These are phyloP conservation scores for Idaea biselata DNA, from an alignment of 2,888 invertebrate genomes.

Conservation along the genomic window DNA sequence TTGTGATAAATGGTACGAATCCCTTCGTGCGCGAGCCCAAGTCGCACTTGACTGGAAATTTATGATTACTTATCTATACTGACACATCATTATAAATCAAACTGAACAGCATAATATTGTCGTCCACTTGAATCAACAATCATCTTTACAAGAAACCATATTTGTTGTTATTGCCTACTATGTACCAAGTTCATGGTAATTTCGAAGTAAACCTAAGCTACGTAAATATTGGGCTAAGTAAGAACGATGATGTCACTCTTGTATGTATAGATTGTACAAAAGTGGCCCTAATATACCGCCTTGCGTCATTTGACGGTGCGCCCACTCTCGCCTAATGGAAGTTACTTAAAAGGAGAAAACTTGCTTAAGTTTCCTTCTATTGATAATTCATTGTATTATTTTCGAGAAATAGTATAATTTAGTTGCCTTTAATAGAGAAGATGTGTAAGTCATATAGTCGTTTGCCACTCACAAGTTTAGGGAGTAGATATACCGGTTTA, in stretches of 20 bases:
- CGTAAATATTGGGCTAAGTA: conserved; percentile 58
- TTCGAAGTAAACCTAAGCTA: conserved; percentile 25
- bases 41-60: background rate
- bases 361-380: conserved; percentile 37
- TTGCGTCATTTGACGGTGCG: conserved; percentile 48
- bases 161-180: conserved; percentile 10
- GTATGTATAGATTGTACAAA: conserved; percentile 52
- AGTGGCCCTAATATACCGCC: conserved; percentile 40
- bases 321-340: conserved; percentile 46
- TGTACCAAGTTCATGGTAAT: conserved; percentile 46
- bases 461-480: conserved; percentile 17
- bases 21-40: too few relatives aligned
- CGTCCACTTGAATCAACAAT: conserved; percentile 14
- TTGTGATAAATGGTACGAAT: too few relatives aligned
- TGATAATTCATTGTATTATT: conserved; percentile 15
- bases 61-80: background rate
- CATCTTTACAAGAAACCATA: conserved; percentile 12
- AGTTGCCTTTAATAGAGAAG: conserved; percentile 11
- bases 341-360: conserved; percentile 45
- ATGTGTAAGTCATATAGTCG: conserved; percentile 10
- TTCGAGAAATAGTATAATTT: conserved; percentile 7
- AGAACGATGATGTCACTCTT: conserved; percentile 66
- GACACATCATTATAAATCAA: background rate
- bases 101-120: background rate
- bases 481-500: background rate